Base-by-base conservation (phyloP, 2,797 vertebrate species). In the Myiotriccus ornatus region DNA sequence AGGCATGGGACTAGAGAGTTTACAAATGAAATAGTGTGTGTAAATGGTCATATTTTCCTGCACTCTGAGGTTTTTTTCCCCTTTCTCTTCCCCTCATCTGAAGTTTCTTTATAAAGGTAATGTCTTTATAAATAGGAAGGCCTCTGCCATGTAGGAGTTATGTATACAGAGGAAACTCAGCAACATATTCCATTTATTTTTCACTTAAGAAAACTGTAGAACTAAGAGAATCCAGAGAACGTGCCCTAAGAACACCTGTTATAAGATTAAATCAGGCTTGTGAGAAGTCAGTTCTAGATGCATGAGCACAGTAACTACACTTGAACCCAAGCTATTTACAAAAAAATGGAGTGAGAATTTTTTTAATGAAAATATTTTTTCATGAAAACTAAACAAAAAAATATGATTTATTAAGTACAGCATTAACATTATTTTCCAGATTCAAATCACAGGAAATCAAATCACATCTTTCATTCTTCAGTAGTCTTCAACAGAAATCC, bases 51-150 rank as follows among this genome's bases (percentile, higher is more conserved):
- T 56, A 17, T 74, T 92, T 87, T 89, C 35, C 47, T 74, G 24
- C 4, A 6, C 14, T 39, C 28, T 34, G 10, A 41, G 27, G 1
- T 1, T 11, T n/a, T 69, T 20, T 19, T 0, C 1, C 23, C 6
- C 12, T 39, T 78, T 69, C 9, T 60, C 11, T 67, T 79, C 6
- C 14, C 8, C 5, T 4, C 6, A 7, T 23, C 22, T 76, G 37
- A 75, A 56, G 14, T 41, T 84, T 75, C 28, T 67, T 9, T 67
- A 10, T 56, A n/a, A 88, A 70, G 23, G 2, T 63, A 52, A 57
- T 37, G 7, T n/a, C 43, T 67, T 78, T 8, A 74, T 19, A 59
- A 65, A 71, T 13, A 84, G 24, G 44, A 56, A 60, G 41, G 47
- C 22, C 71, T 76, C 55, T 88, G 34, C 32, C 30, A n/a, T 5